Conservation (phyloP, 2,888 invertebrate species). For the Athrips mouffetella region DNA sequence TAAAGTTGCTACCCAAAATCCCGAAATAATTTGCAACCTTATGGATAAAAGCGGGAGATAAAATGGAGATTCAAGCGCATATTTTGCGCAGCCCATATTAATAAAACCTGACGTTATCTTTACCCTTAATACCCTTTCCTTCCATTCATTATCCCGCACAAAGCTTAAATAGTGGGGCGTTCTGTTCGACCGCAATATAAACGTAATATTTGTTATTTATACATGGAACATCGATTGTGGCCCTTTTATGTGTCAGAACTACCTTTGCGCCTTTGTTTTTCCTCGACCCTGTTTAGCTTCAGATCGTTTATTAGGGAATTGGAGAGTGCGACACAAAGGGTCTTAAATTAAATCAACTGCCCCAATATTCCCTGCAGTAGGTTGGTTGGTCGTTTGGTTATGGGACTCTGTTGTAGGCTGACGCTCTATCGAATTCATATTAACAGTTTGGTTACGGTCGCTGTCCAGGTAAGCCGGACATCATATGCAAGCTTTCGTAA, state of each 20-base stretch:
- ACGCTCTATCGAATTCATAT: slow-evolving; percentile 34
- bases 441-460: slow-evolving; percentile 35
- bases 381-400: slow-evolving; percentile 43
- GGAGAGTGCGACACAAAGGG: slow-evolving; percentile 66
- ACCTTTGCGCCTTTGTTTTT: slow-evolving; percentile 53
- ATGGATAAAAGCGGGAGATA: too few species aligned
- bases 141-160: slow-evolving; percentile 33
- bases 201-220: slow-evolving; percentile 47
- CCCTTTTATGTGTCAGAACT: slow-evolving; percentile 45
- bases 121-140: slow-evolving; percentile 28
- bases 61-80: too few species aligned
- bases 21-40: too few species aligned
- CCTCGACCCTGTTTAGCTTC: slow-evolving; percentile 46
- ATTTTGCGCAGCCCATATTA: too few species aligned
- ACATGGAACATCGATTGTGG: slow-evolving; percentile 48
- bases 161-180: slow-evolving; percentile 31
- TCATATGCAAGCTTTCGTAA: too few species aligned
- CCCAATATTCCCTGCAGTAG: slow-evolving; percentile 57
- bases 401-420: slow-evolving; percentile 30
- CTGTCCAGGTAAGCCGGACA: slow-evolving; percentile 19
- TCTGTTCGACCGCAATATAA: slow-evolving; percentile 25
- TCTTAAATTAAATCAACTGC: slow-evolving; percentile 67
- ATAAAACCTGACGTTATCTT: slow-evolving; percentile 26
- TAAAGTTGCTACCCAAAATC: too few species aligned
- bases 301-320: slow-evolving; percentile 62